A percentile compares a stretch with the other conserved stretches of the same genome.
Evolutionary conservation across 1,140 invertebrate species (phyloP).

Genomic region (Brachionus manjavacas): DNA sequence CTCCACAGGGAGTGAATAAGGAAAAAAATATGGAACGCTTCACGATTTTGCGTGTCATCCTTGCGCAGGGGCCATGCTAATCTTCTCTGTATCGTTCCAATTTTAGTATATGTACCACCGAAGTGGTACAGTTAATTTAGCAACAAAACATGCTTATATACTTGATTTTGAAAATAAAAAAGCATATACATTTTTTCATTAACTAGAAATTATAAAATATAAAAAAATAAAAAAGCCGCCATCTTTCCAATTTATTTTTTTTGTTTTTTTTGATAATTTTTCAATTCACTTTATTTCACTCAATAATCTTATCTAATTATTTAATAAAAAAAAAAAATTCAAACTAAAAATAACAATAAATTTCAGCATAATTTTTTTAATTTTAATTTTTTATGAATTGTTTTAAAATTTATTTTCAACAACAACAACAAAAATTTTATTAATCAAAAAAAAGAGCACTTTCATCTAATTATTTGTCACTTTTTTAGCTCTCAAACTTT

Average conservation of each 20-base stretch:
- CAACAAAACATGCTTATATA: background rate
- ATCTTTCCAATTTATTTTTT: background rate
- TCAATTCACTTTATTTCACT: too few relatives aligned
- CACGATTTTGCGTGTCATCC: slow-evolving; percentile 41
- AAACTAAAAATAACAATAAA: background rate
- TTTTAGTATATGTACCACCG: slow-evolving; percentile 42
- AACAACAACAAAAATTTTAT: too few relatives aligned
- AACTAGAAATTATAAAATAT: background rate
- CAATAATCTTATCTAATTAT: background rate
- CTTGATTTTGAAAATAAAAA: background rate
- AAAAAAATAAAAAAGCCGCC: background rate
- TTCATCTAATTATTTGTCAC: background rate
- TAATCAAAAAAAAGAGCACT: too few relatives aligned
- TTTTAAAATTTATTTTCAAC: too few relatives aligned
- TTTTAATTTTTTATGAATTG: slow-evolving; percentile 1
- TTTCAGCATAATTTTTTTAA: background rate
- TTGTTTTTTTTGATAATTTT: too few relatives aligned
- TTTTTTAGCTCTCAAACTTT: background rate
- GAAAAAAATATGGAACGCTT: slow-evolving; percentile 42
- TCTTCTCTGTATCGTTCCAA: slow-evolving; percentile 41
- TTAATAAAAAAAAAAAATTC: too few relatives aligned
- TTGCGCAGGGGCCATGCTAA: slow-evolving; percentile 42
- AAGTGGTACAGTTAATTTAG: slow-evolving; percentile 16
- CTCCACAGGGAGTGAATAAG: too few relatives aligned
- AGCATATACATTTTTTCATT: background rate